These are phyloP conservation scores for Fissipunctia ypsillon DNA, from an alignment of 2,888 invertebrate species.

Conservation along the genomic window DNA sequence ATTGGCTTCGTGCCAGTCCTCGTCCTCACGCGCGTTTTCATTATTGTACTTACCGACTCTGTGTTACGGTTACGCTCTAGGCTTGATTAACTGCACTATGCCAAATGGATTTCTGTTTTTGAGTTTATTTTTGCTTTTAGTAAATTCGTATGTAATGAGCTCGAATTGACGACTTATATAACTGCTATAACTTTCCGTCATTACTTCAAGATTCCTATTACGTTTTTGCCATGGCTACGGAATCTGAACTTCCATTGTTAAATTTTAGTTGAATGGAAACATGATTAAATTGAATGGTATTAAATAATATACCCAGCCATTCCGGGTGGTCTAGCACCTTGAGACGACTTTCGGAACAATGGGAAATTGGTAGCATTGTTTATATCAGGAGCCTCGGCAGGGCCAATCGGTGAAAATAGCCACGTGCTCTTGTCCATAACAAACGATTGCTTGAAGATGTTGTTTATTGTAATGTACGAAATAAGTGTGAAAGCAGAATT, in stretches of 20 bases:
- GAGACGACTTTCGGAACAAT: conserved; percentile 77
- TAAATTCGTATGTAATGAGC: conserved; percentile 27
- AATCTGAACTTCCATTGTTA: conserved; percentile 62
- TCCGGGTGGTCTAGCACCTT: conserved; percentile 76
- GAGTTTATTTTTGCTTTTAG: conserved; percentile 42
- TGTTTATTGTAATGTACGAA: conserved; percentile 50
- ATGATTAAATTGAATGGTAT: conserved; percentile 58
- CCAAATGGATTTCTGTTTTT: conserved; percentile 48
- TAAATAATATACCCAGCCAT: conserved; percentile 71
- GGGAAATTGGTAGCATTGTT: conserved; percentile 67
- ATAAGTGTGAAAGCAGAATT: conserved; percentile 54
- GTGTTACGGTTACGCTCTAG: conserved; percentile 59
- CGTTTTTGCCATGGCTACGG: conserved; percentile 50
- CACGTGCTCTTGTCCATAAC: conserved; percentile 37
- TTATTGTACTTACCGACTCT: conserved; percentile 66
- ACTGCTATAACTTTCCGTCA: conserved; percentile 41
- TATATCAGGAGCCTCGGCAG: conserved; percentile 38
- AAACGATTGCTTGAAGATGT: conserved; percentile 12
- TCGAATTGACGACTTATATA: conserved; percentile 33
- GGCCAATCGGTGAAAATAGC: conserved; percentile 46
- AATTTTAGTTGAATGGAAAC: conserved; percentile 61
- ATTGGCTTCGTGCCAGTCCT: conserved; percentile 82
- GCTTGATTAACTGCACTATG: conserved; percentile 51
- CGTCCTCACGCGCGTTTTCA: conserved; percentile 72
- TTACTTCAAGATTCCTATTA: conserved; percentile 57